Evolutionary conservation across 1,140 invertebrate genomes (phyloP), one percentile per base, ranked within the genome.

Genomic region (Achroia grisella): DNA sequence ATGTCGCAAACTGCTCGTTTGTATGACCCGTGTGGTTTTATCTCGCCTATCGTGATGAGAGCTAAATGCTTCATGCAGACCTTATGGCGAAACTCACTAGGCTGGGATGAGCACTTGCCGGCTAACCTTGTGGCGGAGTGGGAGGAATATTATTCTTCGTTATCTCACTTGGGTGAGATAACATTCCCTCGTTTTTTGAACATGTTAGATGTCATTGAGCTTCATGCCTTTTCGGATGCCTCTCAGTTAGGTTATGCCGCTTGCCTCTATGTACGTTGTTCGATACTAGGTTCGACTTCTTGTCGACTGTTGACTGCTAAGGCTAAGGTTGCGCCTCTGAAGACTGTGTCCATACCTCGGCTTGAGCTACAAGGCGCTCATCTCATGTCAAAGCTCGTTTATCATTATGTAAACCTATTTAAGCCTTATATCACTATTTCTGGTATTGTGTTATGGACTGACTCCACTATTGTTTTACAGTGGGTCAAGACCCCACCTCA

Each of bases 221-320:
- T 74, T 0, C 59, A 62, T 32, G 73, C 70, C 0, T 72, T 74
- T 36, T 65, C 52, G 28, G 65, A 74, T 42, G 68, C 66, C 8
- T 65, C 60, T 4, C 34, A 71, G 34, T 12, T 10, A 4, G 73
- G 59, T 0, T 74, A 72, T 32, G 65, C 56, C 1, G 59, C 68
- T 39, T 54, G 51, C 9, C 34, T 72, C 8, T 73, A 66, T 45
- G 9, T 72, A 15, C 54, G 64, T 11, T 44, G 48, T 10, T 45
- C 34, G 4, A 69, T 65, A 62, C 11, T 74, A 0, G 44, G 44
- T 0, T 46, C 39, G 1, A 46, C 49, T 37, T 49, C 65, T 0
- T 36, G 41, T 9, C 37, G 50, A 0, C n/a, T n/a, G n/a, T n/a
- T n/a, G n/a, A n/a, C n/a, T n/a, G n/a, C n/a, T n/a, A n/a, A n/a